phyloP scores from a whole-genome alignment of 2,797 vertebrate genomes.

The Siniperca undulata region DNA sequence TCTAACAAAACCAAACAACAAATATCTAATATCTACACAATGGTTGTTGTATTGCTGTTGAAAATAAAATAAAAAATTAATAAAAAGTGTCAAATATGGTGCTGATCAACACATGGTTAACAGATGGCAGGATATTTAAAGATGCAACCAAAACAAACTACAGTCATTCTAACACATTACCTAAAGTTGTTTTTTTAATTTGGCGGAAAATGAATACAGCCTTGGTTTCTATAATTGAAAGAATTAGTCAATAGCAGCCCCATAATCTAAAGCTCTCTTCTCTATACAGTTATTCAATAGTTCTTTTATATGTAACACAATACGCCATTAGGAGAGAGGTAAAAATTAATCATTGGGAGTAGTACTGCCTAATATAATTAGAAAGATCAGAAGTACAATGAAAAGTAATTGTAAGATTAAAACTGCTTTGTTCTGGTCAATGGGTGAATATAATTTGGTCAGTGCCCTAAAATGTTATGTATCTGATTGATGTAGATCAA shows the following conservation, averaged over 20 bases:
- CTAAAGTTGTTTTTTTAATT: not conserved
- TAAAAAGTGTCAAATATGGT: slow-evolving; percentile 23
- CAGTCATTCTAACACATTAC: slow-evolving; percentile 14
- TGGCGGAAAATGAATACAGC: not conserved
- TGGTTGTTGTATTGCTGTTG: not conserved
- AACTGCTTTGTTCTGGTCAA: slow-evolving; percentile 23
- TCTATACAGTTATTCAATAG: slow-evolving; percentile 4
- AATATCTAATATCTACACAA: slow-evolving; percentile 15
- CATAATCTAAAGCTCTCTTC: slow-evolving; percentile 21
- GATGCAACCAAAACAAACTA: slow-evolving; percentile 29
- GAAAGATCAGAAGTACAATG: slow-evolving; percentile 33
- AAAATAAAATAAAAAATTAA: slow-evolving; percentile 20
- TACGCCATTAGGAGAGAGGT: not conserved
- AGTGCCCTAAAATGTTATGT: slow-evolving; percentile 13
- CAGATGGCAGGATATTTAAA: slow-evolving; percentile 37
- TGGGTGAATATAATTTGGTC: slow-evolving; percentile 31
- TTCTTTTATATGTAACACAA: slow-evolving; percentile 36
- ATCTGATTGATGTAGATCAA: slow-evolving; percentile 49
- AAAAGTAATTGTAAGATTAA: slow-evolving; percentile 32
- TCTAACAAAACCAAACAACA: slow-evolving; percentile 16
- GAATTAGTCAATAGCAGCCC: not conserved
- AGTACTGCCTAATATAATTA: slow-evolving; percentile 39
- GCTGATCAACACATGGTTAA: slow-evolving; percentile 36
- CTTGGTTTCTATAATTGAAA: slow-evolving; percentile 16
- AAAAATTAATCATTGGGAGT: slow-evolving; percentile 26